Evolutionary conservation across 2,797 vertebrate species (phyloP).

Genomic region (Paramormyrops hopkinsi): DNA sequence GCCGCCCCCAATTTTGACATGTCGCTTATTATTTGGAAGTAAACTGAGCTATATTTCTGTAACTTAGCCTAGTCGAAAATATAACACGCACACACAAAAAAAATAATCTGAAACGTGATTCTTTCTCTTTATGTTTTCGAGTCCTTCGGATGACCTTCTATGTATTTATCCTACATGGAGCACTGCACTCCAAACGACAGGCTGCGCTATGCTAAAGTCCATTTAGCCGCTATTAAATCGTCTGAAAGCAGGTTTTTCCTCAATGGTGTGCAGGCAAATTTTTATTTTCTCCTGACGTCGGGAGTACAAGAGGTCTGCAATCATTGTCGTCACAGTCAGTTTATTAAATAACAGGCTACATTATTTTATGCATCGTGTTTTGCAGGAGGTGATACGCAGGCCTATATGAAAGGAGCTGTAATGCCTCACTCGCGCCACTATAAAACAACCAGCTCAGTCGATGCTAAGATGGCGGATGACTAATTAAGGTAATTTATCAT

Average conservation of each 20-base stretch:
- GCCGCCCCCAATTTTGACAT: background rate
- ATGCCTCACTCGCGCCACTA: background rate
- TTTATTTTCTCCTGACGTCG: background rate
- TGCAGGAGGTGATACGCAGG: background rate
- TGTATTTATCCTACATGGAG: background rate
- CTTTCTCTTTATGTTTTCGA: background rate
- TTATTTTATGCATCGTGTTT: background rate
- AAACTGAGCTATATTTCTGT: background rate
- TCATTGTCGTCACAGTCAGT: background rate
- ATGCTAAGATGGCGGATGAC: background rate
- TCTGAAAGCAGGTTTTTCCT: background rate
- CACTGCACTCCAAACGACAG: background rate
- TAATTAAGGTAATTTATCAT: conserved; percentile 2
- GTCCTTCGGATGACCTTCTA: background rate
- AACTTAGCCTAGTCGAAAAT: background rate
- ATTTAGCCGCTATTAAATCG: background rate
- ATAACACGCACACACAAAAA: background rate
- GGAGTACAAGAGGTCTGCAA: background rate
- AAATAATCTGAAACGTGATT: background rate
- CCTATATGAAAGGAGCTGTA: background rate
- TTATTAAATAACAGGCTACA: background rate
- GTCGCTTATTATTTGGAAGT: background rate
- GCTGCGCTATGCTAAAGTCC: background rate
- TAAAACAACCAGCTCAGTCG: background rate
- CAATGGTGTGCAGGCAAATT: background rate